phyloP scores from a whole-genome alignment of 92 coral and sea anemone genomes.

The Epizoanthus ramosus region DNA sequence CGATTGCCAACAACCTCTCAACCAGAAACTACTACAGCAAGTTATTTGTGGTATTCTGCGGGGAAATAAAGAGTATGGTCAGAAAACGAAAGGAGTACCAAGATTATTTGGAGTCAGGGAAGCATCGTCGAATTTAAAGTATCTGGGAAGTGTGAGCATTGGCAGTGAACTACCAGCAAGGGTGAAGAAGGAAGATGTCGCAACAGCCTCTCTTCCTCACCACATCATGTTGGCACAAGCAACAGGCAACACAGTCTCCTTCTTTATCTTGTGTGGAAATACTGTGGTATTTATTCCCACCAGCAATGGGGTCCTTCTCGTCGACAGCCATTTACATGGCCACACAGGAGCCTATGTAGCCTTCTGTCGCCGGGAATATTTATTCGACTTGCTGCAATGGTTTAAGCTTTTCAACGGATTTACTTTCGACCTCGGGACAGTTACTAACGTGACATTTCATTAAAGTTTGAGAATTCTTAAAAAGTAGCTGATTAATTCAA shows the following conservation, averaged over 20 bases:
- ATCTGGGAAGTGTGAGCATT: no score
- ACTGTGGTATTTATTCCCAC: not conserved
- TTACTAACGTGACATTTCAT: not conserved
- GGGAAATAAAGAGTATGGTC: not conserved
- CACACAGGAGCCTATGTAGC: not conserved
- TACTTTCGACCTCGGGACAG: not conserved
- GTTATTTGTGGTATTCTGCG: constrained; percentile 8
- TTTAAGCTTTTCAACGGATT: not conserved
- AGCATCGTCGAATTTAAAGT: no score
- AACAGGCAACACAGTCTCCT: not conserved
- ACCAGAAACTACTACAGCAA: constrained; percentile 3
- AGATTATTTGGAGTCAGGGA: no score
- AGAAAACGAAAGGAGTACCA: not conserved
- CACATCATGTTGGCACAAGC: not conserved
- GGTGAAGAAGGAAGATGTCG: not conserved
- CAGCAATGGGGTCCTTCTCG: not conserved
- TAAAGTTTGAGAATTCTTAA: not conserved
- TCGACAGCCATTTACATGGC: constrained; percentile 41
- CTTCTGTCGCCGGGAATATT: not conserved
- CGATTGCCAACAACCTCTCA: not conserved
- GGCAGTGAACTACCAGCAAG: not conserved
- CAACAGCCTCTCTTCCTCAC: not conserved
- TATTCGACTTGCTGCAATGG: not conserved
- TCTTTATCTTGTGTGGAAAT: not conserved
- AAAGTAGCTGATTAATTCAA: no score